phyloP scores from a whole-genome alignment of 2,797 vertebrate genomes.

The Microctenopoma lineatum region DNA sequence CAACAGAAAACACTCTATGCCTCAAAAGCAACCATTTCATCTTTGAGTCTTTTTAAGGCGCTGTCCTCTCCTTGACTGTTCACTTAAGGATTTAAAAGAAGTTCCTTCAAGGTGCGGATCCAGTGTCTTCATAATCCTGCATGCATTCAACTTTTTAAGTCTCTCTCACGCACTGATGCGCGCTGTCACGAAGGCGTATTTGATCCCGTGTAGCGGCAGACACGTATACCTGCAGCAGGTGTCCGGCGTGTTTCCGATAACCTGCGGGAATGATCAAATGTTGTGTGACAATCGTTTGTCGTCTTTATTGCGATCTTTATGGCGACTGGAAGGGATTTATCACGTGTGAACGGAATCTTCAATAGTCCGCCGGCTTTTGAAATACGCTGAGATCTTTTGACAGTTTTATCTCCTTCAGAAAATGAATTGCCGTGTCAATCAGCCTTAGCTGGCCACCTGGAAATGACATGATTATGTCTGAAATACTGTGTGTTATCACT shows the following conservation, averaged over 20 bases:
- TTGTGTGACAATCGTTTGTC: slow-evolving; percentile 40
- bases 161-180: not conserved
- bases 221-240: slow-evolving; percentile 41
- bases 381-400: slow-evolving; percentile 51
- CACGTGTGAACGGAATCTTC: slow-evolving; percentile 45
- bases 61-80: slow-evolving; percentile 70
- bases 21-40: slow-evolving; percentile 42
- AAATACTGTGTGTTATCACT: slow-evolving; percentile 30
- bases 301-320: slow-evolving; percentile 40
- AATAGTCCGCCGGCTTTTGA: slow-evolving; percentile 47
- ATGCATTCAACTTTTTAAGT: slow-evolving; percentile 35
- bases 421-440: slow-evolving; percentile 66
- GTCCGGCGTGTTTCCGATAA: slow-evolving; percentile 43
- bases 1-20: slow-evolving; percentile 17
- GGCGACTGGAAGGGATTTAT: slow-evolving; percentile 45
- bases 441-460: slow-evolving; percentile 64
- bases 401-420: slow-evolving; percentile 61
- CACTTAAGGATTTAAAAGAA: slow-evolving; percentile 63
- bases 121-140: slow-evolving; percentile 72
- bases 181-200: not conserved
- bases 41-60: slow-evolving; percentile 32
- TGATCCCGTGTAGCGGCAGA: slow-evolving; percentile 6
- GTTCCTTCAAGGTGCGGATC: slow-evolving; percentile 59
- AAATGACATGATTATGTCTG: slow-evolving; percentile 49
- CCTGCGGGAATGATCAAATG: slow-evolving; percentile 8